These are phyloP conservation scores for Brevimyrus niger DNA, from an alignment of 2,113 vertebrate genomes.

Conservation along the genomic window DNA sequence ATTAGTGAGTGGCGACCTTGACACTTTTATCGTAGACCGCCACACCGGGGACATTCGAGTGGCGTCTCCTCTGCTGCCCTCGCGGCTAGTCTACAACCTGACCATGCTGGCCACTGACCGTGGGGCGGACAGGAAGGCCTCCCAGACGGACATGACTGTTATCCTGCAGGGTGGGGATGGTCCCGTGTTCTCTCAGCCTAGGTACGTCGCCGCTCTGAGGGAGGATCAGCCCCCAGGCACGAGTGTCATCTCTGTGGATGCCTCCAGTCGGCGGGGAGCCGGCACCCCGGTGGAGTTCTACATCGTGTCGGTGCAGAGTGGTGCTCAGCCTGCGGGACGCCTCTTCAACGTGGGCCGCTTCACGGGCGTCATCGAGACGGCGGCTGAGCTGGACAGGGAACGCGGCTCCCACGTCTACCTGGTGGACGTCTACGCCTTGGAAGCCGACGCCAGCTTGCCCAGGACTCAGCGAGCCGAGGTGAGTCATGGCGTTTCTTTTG, in stretches of 20 bases:
- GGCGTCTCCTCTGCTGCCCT: constrained; percentile 75
- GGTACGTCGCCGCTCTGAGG: constrained; percentile 87
- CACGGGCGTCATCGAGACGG: constrained; percentile 81
- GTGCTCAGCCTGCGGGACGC: constrained; percentile 72
- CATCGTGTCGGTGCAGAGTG: constrained; percentile 79
- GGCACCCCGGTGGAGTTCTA: constrained; percentile 83
- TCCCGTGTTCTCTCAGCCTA: constrained; percentile 86
- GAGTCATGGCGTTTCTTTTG: constrained; percentile 34
- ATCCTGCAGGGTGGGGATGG: constrained; percentile 82
- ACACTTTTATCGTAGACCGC: constrained; percentile 89
- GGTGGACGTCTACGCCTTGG: constrained; percentile 92
- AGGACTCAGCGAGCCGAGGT: constrained; percentile 89
- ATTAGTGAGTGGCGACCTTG: constrained; percentile 77
- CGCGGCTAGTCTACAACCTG: constrained; percentile 80
- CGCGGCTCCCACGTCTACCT: constrained; percentile 81
- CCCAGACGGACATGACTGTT: constrained; percentile 81
- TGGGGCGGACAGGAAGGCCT: constrained; percentile 74
- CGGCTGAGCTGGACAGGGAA: constrained; percentile 87
- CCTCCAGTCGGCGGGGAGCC: constrained; percentile 72
- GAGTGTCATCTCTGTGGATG: constrained; percentile 84
- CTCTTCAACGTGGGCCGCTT: constrained; percentile 88
- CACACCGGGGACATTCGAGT: constrained; percentile 87
- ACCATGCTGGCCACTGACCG: constrained; percentile 85
- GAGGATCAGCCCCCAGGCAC: constrained; percentile 91
- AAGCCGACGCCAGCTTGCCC: constrained; percentile 73